These are phyloP conservation scores for Tetranychus truncatus DNA, from an alignment of 2,888 invertebrate species.

Conservation along the genomic window DNA sequence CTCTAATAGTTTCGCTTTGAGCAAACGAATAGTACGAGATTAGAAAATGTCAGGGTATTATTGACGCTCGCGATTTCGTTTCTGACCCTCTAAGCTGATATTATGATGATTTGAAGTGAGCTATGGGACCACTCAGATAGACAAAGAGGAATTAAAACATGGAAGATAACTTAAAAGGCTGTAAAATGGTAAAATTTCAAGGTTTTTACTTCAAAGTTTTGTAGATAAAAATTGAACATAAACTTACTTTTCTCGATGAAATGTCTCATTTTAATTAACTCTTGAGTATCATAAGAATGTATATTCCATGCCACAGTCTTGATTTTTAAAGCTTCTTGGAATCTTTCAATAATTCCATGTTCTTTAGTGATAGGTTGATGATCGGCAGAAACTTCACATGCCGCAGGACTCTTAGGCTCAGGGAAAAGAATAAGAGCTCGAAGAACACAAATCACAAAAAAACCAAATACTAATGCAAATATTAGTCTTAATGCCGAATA, in stretches of 20 bases:
- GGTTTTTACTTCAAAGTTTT: neutral
- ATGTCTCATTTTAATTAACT: slow-evolving; percentile 19
- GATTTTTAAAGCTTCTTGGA: slow-evolving; percentile 29
- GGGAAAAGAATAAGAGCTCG: slow-evolving; percentile 1
- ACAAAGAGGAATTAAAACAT: neutral
- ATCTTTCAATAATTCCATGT: slow-evolving; percentile 21
- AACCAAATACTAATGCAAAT: neutral
- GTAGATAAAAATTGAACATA: neutral
- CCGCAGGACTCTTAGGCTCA: neutral
- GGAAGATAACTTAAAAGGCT: neutral
- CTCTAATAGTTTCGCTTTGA: no score
- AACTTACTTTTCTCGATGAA: slow-evolving; percentile 9
- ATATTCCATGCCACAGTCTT: slow-evolving; percentile 28
- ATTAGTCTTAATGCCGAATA: neutral
- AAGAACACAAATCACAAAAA: slow-evolving; percentile 2
- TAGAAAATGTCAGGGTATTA: no score
- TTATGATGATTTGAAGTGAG: no score
- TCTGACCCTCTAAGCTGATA: no score
- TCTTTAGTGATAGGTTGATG: slow-evolving; percentile 13
- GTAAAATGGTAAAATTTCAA: neutral
- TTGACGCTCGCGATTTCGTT: no score
- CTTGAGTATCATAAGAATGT: slow-evolving; percentile 28
- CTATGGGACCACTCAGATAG: no score
- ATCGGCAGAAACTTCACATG: neutral
- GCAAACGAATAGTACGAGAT: no score